These are phyloP conservation scores for Strigamia crassipes DNA, from an alignment of 2,888 invertebrate genomes.

Conservation along the genomic window DNA sequence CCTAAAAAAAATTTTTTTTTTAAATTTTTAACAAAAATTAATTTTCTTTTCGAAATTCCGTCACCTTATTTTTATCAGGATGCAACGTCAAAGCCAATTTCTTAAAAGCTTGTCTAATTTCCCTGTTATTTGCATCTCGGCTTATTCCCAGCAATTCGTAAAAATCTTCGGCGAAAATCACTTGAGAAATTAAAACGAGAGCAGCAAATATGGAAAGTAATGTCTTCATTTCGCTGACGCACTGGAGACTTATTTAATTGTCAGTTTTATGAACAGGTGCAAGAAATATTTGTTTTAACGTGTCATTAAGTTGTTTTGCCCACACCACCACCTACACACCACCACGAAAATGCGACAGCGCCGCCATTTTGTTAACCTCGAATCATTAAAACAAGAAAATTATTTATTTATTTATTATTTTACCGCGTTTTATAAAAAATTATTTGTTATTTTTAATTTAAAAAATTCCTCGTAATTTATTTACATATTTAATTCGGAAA, in stretches of 20 bases:
- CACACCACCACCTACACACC: no score
- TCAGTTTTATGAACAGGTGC: not conserved
- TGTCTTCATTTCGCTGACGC: not conserved
- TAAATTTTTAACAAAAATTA: not conserved
- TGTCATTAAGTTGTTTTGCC: no score
- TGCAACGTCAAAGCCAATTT: conserved; percentile 74
- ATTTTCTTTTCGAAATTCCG: not conserved
- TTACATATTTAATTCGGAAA: no score
- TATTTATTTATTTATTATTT: no score
- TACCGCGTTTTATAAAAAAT: no score
- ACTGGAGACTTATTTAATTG: not conserved
- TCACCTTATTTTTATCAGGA: conserved; percentile 69
- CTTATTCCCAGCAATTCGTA: conserved; percentile 72
- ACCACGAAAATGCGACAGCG: no score
- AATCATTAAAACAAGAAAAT: no score
- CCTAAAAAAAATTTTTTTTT: conserved; percentile 62
- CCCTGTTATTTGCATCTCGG: conserved; percentile 69
- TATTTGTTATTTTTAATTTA: no score
- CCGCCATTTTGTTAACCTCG: no score
- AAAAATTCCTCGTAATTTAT: no score
- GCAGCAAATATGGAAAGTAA: not conserved
- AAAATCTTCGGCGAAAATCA: conserved; percentile 61
- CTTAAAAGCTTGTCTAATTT: conserved; percentile 78
- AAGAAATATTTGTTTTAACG: no score
- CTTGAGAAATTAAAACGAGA: not conserved